Base-by-base conservation (phyloP, 2,797 vertebrate species). In the Balearica regulorum region DNA sequence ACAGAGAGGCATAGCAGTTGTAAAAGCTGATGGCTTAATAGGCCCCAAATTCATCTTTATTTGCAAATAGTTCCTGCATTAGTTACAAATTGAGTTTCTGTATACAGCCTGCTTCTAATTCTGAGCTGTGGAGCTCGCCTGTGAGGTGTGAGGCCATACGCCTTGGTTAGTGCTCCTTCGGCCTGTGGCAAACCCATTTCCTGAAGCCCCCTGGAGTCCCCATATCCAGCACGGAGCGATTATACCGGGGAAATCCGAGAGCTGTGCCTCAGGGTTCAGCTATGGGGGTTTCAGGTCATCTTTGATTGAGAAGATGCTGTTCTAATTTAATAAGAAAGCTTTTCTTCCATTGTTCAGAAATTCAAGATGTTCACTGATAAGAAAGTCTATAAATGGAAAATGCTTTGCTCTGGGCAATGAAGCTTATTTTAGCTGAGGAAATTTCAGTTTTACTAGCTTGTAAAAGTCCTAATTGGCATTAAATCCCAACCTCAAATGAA, bases 371-470 rank as follows among this genome's bases (percentile, higher is more conserved):
- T 93, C 39, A 19, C 87, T 58, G 77, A 43, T 75, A 80, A 79
- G 61, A 33, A 75, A 85, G 53, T 41, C 66, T 94, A 33, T 55
- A 94, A 91, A 60, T 54, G 60, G 80, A 65, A 92, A 85, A 78
- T 5, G 17, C 44, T 94, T 90, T 87, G 64, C 87, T 96, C 82
- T 83, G 35, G 81, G 92, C 72, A 43, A 61, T 11, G 54, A 57
- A 69, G 79, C 79, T 83, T 85, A 60, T 87, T 96, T 97, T 89
- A 94, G 69, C 69, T 72, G 72, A 90, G 79, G 91, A 92, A 82
- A 69, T 80, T 75, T 87, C 71, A 24, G 61, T 91, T 92, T 92
- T 78, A 75, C 57, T 80, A 69, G 87, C 93, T 93, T 88, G 69
- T 86, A 81, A 88, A 92, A 88, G 57, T 92, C 68, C 21, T 97